These are phyloP conservation scores for Chrysochloris asiatica DNA, from an alignment of 2,113 vertebrate species.

Conservation along the genomic window DNA sequence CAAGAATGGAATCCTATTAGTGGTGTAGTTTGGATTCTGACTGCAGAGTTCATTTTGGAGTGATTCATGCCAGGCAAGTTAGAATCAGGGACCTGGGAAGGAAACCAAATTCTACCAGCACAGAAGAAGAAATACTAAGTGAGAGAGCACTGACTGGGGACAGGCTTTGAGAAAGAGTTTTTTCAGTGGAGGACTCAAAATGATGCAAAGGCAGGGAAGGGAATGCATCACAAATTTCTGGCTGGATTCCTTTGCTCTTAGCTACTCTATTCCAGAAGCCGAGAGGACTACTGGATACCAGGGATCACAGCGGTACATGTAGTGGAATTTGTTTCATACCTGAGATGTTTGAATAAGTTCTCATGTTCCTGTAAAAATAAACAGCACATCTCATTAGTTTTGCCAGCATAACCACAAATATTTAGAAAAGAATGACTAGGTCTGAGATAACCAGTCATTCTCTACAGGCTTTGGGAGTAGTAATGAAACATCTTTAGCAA, in stretches of 20 bases:
- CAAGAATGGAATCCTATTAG: background rate
- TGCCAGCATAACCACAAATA: conserved; percentile 39
- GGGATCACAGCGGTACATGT: background rate
- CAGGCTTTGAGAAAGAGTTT: background rate
- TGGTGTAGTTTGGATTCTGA: background rate
- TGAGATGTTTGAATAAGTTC: conserved; percentile 66
- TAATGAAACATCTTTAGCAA: conserved; percentile 24
- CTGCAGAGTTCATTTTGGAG: background rate
- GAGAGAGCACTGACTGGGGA: background rate
- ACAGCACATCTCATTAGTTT: conserved; percentile 53
- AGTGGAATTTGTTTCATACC: conserved; percentile 73
- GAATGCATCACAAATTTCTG: background rate
- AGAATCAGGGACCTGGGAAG: background rate
- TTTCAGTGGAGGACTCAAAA: background rate
- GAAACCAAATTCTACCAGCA: background rate
- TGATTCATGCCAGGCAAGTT: background rate
- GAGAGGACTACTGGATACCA: background rate
- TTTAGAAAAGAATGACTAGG: conserved; percentile 48
- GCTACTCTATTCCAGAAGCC: conserved; percentile 18
- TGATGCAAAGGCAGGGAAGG: background rate
- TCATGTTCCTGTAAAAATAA: conserved; percentile 75
- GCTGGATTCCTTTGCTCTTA: conserved; percentile 24
- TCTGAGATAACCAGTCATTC: conserved; percentile 53
- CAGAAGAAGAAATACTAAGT: background rate
- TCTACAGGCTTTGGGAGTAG: conserved; percentile 51